These are phyloP conservation scores for Vollenhovia emeryi DNA, from an alignment of 1,140 invertebrate species.

Conservation along the genomic window DNA sequence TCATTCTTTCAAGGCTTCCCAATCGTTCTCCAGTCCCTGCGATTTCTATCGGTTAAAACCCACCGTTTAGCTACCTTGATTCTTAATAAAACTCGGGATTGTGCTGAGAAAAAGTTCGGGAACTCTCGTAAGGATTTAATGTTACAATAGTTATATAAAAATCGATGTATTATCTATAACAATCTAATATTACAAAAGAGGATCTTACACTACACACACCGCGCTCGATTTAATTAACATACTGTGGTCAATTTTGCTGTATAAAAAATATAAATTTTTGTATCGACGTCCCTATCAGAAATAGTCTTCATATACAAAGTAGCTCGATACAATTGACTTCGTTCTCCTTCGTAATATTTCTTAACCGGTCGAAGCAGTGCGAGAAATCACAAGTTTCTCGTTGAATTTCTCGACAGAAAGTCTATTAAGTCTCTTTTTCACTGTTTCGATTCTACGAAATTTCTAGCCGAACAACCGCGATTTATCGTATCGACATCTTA, in stretches of 20 bases:
- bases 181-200: slow-evolving; percentile 17
- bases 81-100: neutral
- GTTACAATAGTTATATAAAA: slow-evolving; percentile 44
- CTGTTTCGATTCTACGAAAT: neutral
- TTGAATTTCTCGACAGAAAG: neutral
- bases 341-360: neutral
- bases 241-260: neutral
- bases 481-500: neutral
- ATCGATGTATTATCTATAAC: slow-evolving; percentile 8
- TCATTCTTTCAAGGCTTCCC: neutral
- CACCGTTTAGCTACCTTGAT: neutral
- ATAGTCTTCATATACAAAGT: slow-evolving; percentile 12
- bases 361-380: slow-evolving; percentile 23
- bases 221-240: neutral
- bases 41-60: neutral
- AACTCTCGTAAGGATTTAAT: slow-evolving; percentile 1
- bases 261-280: slow-evolving; percentile 32
- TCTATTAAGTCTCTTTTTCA: neutral
- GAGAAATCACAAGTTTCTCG: neutral
- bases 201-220: slow-evolving; percentile 7
- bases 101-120: neutral
- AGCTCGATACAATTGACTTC: slow-evolving; percentile 11
- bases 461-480: neutral
- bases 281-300: neutral
- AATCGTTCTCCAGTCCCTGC: neutral